Base-by-base conservation (phyloP, 2,797 vertebrate species). In the Halcyon leucocephala region DNA sequence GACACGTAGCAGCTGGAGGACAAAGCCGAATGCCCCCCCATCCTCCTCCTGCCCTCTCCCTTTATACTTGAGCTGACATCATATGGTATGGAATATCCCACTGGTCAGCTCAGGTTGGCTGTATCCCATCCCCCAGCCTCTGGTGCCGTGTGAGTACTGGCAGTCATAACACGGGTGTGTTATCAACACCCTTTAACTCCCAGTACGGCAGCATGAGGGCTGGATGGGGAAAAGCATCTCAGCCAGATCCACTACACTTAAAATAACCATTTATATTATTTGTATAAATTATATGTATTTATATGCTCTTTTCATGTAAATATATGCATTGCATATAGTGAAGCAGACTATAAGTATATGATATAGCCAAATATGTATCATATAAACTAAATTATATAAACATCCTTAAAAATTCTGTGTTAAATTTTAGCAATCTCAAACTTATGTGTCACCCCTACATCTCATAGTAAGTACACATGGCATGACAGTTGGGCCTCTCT, bases 391-490 rank as follows among this genome's bases (percentile, higher is more conserved):
- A 44, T 29, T n/a, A 44, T 20, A 35, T 35, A 67, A 86, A n/a
- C 7, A 7, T 33, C 3, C 6, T 39, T 78, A 66, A 28, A 89
- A 62, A 29, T 5, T 41, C 33, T 31, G 55, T 31, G 0, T n/a
- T 58, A 60, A 35, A 1, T 51, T 84, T 77, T 49, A 51, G 18
- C 17, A 11, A 9, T 55, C 49, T 77, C 44, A 78, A 18, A 73
- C 4, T 49, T 58, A 28, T 1, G 6, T 70, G 12, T 13, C 1
- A 0, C 4, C 5, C 14, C 2, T 0, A 0, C 7, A 14, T 61
- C 20, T 41, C 12, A 5, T 12, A 25, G 22, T 54, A 55, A 41
- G 4, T 55, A 24, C 24, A 17, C 15, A 21, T 31, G 41, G 6
- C 20, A 8, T 15, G 46, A 26, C 57, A 94, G n/a, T 26, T 70